phyloP scores from a whole-genome alignment of 2,888 invertebrate genomes.

The Carterocephalus palaemon region DNA sequence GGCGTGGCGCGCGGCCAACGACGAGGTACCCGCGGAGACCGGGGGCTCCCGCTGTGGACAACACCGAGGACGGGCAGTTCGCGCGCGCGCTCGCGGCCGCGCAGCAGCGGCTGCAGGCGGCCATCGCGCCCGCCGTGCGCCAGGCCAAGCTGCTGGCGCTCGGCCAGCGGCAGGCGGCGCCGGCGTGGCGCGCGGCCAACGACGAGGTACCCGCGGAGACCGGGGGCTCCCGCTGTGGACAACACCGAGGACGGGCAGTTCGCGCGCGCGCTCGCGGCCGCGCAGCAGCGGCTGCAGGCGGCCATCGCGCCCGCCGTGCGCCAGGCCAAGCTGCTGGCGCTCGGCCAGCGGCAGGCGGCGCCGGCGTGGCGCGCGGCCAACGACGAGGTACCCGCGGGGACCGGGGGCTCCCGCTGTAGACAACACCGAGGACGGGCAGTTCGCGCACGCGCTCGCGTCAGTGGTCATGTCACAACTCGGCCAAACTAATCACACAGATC shows the following conservation, averaged over 20 bases:
- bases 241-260: conserved; percentile 98
- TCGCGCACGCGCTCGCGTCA: no score
- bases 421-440: no score
- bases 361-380: conserved; percentile 86
- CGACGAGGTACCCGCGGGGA: conserved; percentile 46
- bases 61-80: conserved; percentile 96
- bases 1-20: conserved; percentile 85
- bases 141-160: conserved; percentile 96
- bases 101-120: conserved; percentile 89
- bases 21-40: conserved; percentile 45
- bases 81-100: conserved; percentile 93
- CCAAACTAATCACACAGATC: no score
- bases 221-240: no score
- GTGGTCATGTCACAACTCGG: no score
- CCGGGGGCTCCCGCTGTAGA: no score
- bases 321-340: conserved; percentile 95
- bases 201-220: conserved; percentile 45
- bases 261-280: conserved; percentile 91
- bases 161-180: conserved; percentile 84
- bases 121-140: conserved; percentile 96
- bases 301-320: conserved; percentile 97
- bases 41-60: no score
- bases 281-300: conserved; percentile 90
- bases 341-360: conserved; percentile 84
- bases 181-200: conserved; percentile 85